phyloP scores from a whole-genome alignment of 2,888 invertebrate species.

The Diarsia brunnea region DNA sequence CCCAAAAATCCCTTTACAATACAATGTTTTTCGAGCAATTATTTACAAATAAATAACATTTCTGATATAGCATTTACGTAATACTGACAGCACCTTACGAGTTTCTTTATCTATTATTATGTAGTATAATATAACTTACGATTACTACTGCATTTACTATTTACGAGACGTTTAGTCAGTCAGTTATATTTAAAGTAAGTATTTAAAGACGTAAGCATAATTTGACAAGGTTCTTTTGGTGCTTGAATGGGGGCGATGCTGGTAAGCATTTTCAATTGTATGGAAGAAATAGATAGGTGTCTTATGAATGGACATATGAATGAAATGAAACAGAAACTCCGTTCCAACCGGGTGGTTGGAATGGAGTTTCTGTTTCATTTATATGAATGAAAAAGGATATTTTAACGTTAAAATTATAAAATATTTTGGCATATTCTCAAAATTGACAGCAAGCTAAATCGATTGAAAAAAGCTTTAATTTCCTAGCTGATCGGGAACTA shows the following conservation, averaged over 20 bases:
- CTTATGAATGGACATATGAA: too few relatives aligned
- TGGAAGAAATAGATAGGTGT: too few relatives aligned
- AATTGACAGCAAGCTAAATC: too few relatives aligned
- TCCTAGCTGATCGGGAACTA: too few relatives aligned
- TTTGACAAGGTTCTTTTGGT: neutral
- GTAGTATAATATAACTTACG: neutral
- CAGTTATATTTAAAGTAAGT: too few relatives aligned
- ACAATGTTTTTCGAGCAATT: neutral
- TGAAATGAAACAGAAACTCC: too few relatives aligned
- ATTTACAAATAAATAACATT: neutral
- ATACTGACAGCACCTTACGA: neutral
- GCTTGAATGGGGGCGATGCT: neutral
- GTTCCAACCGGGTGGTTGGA: too few relatives aligned
- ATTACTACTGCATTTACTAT: conserved; percentile 40
- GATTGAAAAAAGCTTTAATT: too few relatives aligned
- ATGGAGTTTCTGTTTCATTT: too few relatives aligned
- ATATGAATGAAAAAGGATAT: too few relatives aligned
- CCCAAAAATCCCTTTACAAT: neutral
- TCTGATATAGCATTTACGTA: conserved; percentile 5
- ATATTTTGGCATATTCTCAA: too few relatives aligned
- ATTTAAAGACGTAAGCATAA: conserved; percentile 6
- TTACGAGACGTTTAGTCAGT: conserved; percentile 4
- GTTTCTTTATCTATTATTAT: conserved; percentile 43
- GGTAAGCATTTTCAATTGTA: neutral
- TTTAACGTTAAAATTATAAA: too few relatives aligned